These are phyloP conservation scores for Lepidurus apus DNA, from an alignment of 1,140 invertebrate genomes.

Conservation along the genomic window DNA sequence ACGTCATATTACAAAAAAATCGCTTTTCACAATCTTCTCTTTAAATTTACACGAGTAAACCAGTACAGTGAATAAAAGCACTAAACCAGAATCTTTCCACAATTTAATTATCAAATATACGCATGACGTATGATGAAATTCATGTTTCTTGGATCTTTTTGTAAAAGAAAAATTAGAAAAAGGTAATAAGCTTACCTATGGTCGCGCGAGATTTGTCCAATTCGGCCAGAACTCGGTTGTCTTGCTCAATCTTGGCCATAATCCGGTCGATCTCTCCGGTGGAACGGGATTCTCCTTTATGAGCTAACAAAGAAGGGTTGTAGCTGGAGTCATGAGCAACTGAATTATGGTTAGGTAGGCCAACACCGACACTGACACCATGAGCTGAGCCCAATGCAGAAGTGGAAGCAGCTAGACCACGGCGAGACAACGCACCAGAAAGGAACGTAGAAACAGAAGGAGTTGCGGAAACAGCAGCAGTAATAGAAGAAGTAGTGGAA, in stretches of 20 bases:
- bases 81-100: too few species aligned
- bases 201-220: slow-evolving; percentile 62
- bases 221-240: slow-evolving; percentile 76
- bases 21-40: slow-evolving; percentile 7
- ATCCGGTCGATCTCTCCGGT: slow-evolving; percentile 76
- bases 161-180: background rate
- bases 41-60: background rate
- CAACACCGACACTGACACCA: slow-evolving; percentile 17
- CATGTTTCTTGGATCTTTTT: too few species aligned
- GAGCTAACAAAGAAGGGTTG: slow-evolving; percentile 37
- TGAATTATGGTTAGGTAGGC: background rate
- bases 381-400: slow-evolving; percentile 49
- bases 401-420: slow-evolving; percentile 44
- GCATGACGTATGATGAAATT: too few species aligned
- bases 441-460: background rate
- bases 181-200: slow-evolving; percentile 23
- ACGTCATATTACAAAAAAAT: background rate
- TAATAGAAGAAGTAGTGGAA: background rate
- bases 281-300: slow-evolving; percentile 37
- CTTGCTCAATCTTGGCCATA: slow-evolving; percentile 90
- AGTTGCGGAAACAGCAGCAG: slow-evolving; percentile 4
- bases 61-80: background rate
- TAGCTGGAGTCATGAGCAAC: slow-evolving; percentile 35
- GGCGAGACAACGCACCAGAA: background rate
- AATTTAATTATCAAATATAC: too few species aligned